phyloP scores from a whole-genome alignment of 2,797 vertebrate species.

The Rallus crepitans region DNA sequence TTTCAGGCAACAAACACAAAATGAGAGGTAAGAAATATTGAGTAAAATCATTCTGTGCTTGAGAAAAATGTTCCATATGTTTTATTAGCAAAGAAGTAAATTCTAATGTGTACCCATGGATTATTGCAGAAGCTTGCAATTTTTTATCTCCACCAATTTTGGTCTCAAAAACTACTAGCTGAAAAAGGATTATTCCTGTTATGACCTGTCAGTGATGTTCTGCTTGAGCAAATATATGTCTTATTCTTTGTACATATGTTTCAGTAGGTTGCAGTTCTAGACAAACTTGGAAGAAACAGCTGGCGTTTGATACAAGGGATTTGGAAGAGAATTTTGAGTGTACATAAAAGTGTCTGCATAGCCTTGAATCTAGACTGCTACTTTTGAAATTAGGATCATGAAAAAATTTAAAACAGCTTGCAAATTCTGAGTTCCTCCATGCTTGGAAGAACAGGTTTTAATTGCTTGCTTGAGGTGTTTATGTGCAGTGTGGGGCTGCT shows the following conservation, averaged over 20 bases:
- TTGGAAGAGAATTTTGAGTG: neutral
- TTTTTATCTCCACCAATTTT: neutral
- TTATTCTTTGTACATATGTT: neutral
- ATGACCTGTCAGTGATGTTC: neutral
- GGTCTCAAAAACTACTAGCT: neutral
- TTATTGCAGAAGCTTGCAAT: neutral
- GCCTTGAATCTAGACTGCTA: neutral
- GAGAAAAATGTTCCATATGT: neutral
- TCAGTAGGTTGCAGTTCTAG: neutral
- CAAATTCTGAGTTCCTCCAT: neutral
- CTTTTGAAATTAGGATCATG: neutral
- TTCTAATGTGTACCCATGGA: neutral
- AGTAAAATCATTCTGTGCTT: neutral
- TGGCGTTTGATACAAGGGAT: neutral
- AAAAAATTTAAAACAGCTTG: neutral
- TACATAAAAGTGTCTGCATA: neutral
- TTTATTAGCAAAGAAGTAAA: neutral
- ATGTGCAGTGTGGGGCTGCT: neutral
- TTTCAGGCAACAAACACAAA: neutral
- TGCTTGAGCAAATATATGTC: neutral
- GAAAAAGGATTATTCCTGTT: neutral
- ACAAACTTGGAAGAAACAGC: neutral
- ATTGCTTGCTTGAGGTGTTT: neutral
- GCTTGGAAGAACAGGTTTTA: neutral
- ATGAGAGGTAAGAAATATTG: neutral